A percentile compares a stretch with the other conserved stretches of the same genome.
These are phyloP conservation scores for Limnephilus auricula DNA, from an alignment of 2,888 invertebrate species.

Conservation along the genomic window DNA sequence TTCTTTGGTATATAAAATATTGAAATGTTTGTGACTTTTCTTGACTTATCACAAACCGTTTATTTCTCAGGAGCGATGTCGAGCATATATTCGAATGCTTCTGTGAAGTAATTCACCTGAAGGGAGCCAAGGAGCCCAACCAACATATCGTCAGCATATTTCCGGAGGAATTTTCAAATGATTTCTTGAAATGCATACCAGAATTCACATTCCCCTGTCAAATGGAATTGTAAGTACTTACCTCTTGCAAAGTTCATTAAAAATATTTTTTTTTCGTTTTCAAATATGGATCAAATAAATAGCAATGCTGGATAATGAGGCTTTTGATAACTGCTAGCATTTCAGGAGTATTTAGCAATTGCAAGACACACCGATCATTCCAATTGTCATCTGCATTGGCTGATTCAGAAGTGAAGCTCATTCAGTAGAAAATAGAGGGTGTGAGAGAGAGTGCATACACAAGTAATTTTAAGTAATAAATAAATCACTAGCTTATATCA, in stretches of 20 bases:
- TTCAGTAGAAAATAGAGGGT: background rate
- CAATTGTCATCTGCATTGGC: background rate
- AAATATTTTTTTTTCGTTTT: conserved; percentile 14
- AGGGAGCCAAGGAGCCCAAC: conserved; percentile 74
- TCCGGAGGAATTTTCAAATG: conserved; percentile 89
- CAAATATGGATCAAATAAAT: background rate
- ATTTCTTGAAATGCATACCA: conserved; percentile 90
- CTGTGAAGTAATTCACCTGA: conserved; percentile 86
- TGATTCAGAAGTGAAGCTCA: no score
- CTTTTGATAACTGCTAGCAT: background rate
- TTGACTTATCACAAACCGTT: background rate
- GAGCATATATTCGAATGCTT: conserved; percentile 80
- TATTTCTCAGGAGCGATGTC: conserved; percentile 16
- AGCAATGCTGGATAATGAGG: background rate
- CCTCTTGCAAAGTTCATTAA: background rate
- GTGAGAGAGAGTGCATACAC: background rate
- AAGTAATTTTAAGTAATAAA: background rate
- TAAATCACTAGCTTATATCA: background rate
- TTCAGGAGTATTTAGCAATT: no score
- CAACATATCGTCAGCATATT: conserved; percentile 86
- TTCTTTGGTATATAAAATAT: background rate
- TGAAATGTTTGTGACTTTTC: background rate
- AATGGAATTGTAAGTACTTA: conserved; percentile 83
- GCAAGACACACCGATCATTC: background rate
- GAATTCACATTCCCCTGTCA: conserved; percentile 94